These are phyloP conservation scores for Sylvilagus floridanus DNA, from an alignment of 2,797 vertebrate species.

Conservation along the genomic window DNA sequence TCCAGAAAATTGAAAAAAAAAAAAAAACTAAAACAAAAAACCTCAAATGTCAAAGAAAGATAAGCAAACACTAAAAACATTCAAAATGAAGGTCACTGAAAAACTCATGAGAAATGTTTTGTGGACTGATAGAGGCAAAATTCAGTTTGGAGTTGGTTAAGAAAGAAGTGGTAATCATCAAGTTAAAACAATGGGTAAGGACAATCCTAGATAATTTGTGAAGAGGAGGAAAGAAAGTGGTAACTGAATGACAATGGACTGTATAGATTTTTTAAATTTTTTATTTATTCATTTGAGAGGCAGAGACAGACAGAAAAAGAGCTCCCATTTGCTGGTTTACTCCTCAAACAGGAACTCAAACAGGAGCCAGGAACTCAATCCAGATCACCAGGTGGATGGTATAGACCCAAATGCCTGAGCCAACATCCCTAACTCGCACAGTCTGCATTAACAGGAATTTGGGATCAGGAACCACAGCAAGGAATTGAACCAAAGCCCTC, in stretches of 20 bases:
- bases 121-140: neutral
- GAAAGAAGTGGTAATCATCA: constrained; percentile 29
- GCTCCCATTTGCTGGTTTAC: no score
- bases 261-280: no score
- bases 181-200: neutral
- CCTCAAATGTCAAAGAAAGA: constrained; percentile 37
- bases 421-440: no score
- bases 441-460: no score
- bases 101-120: neutral
- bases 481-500: no score
- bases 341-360: no score
- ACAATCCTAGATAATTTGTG: neutral
- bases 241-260: neutral
- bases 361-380: no score
- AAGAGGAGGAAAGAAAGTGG: neutral
- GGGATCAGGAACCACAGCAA: no score
- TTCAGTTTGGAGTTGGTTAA: neutral
- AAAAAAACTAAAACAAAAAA: neutral
- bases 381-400: no score
- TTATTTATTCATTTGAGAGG: no score
- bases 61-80: neutral
- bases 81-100: neutral
- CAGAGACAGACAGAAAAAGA: no score
- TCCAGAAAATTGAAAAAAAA: neutral
- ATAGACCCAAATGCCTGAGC: no score